Conservation (phyloP, 2,888 invertebrate genomes). For the Gymnoscelis rufifasciata region DNA sequence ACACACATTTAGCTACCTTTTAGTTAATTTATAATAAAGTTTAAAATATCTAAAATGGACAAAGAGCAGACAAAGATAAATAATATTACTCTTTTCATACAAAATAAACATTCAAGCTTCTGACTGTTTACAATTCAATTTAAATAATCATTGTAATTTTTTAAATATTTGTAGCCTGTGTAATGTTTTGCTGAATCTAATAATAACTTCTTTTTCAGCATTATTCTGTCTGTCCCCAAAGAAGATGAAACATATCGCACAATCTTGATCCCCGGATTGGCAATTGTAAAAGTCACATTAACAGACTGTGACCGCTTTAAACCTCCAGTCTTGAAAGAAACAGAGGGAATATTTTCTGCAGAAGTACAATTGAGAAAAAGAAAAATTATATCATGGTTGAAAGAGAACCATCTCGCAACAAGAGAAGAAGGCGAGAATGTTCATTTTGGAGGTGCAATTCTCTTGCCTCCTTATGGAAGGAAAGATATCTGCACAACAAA, state of each 20-base stretch:
- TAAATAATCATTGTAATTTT: no score
- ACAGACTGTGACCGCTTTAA: conserved; percentile 17
- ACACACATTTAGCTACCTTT: no score
- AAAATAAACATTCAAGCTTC: no score
- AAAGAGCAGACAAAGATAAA: no score
- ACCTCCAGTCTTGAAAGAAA: conserved; percentile 34
- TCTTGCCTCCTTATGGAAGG: conserved; percentile 55
- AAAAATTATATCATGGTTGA: conserved; percentile 56
- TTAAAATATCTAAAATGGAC: no score
- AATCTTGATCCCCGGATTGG: conserved; percentile 57
- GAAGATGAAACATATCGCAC: conserved; percentile 43
- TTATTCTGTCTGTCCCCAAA: conserved; percentile 48
- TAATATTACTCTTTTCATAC: no score
- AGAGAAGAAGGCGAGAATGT: conserved; percentile 52
- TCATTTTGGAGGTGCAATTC: conserved; percentile 49
- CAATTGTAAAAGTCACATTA: conserved; percentile 45
- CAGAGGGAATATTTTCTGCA: conserved; percentile 20
- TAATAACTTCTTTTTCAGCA: conserved; percentile 42
- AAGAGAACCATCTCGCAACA: conserved; percentile 53
- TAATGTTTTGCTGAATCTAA: no score
- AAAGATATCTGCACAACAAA: conserved; percentile 59
- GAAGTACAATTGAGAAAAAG: conserved; percentile 41
- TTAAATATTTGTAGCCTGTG: no score
- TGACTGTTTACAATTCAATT: no score
- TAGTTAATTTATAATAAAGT: no score